These are phyloP conservation scores for Hemiscyllium ocellatum DNA, from an alignment of 2,113 vertebrate species.

Conservation along the genomic window DNA sequence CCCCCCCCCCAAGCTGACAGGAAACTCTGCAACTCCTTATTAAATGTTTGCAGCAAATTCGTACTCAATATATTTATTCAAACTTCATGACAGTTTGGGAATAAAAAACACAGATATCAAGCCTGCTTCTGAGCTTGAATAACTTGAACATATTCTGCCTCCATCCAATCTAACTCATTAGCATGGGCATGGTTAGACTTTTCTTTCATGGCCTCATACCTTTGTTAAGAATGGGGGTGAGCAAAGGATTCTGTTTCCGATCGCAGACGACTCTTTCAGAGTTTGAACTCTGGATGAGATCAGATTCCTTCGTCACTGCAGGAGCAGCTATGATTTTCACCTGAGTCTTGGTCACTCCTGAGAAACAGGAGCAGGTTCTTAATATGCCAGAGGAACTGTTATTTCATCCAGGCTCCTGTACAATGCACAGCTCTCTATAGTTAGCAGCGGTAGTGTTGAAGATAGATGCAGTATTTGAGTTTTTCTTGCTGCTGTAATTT, in stretches of 20 bases:
- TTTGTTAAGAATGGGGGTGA: background rate
- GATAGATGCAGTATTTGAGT: too few species aligned
- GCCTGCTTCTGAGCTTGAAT: background rate
- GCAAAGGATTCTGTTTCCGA: background rate
- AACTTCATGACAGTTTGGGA: too few species aligned
- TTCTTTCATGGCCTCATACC: background rate
- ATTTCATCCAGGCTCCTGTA: background rate
- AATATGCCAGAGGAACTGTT: background rate
- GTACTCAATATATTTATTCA: background rate
- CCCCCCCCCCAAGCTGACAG: background rate
- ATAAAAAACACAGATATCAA: too few species aligned
- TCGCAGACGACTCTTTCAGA: background rate
- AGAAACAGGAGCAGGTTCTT: background rate
- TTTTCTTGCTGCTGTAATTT: background rate
- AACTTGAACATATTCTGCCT: background rate
- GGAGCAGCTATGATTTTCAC: too few species aligned
- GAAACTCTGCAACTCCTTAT: background rate
- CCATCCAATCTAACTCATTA: background rate
- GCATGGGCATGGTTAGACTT: background rate
- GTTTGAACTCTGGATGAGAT: background rate
- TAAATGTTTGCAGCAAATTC: background rate
- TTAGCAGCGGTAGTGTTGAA: background rate
- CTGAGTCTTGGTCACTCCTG: background rate
- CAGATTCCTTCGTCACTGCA: background rate
- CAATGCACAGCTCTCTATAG: background rate